Conservation (phyloP, 2,888 invertebrate genomes). For the Conops quadrifasciatus region DNA sequence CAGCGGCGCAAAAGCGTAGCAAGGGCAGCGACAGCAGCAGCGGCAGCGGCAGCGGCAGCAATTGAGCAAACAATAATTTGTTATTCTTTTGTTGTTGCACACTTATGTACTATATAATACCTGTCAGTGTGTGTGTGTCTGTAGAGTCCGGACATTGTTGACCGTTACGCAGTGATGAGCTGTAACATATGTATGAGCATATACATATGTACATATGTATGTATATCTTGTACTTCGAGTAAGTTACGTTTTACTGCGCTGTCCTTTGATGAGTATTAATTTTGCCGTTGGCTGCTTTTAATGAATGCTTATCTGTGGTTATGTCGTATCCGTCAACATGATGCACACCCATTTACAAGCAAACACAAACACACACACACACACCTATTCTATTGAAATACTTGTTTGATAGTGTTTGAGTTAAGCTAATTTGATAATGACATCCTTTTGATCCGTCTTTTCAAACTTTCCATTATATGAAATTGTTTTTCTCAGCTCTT, state of each 20-base stretch:
- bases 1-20: too few relatives aligned
- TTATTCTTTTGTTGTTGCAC: slow-evolving; percentile 12
- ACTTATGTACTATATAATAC: not conserved
- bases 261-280: slow-evolving; percentile 32
- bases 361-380: not conserved
- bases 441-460: too few relatives aligned
- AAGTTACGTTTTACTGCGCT: not conserved
- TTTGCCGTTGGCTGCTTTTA: slow-evolving; percentile 17
- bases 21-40: not conserved
- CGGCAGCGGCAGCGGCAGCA: not conserved
- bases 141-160: slow-evolving; percentile 5
- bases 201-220: too few relatives aligned
- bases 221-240: not conserved
- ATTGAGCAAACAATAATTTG: slow-evolving; percentile 8
- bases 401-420: too few relatives aligned
- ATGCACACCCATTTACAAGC: not conserved
- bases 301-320: slow-evolving; percentile 23
- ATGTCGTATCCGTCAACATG: not conserved
- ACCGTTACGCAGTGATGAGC: slow-evolving; percentile 10
- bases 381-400: too few relatives aligned
- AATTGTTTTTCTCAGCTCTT: too few relatives aligned
- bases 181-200: not conserved
- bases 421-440: too few relatives aligned
- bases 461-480: too few relatives aligned
- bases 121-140: too few relatives aligned